These are phyloP conservation scores for Epinephelus fuscoguttatus DNA, from an alignment of 2,113 vertebrate species.

Conservation along the genomic window DNA sequence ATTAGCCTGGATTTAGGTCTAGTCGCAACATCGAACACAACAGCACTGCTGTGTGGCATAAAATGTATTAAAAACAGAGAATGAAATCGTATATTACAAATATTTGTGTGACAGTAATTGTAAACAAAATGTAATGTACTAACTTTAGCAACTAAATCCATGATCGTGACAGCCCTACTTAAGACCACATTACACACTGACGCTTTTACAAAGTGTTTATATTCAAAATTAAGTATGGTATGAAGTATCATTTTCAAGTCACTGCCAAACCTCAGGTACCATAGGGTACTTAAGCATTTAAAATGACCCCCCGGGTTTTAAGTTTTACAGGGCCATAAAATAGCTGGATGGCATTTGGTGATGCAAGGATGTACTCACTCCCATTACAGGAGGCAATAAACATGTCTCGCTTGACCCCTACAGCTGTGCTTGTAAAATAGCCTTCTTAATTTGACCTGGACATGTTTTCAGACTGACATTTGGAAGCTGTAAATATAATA, in stretches of 20 bases:
- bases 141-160: no score
- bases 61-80: no score
- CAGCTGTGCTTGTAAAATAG: not conserved
- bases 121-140: no score
- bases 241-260: not conserved
- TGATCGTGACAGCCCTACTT: no score
- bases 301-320: not conserved
- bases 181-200: not conserved
- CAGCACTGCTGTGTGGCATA: no score
- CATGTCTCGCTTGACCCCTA: not conserved
- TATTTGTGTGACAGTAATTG: no score
- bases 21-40: no score
- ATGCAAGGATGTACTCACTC: no score
- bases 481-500: no score
- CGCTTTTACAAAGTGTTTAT: not conserved
- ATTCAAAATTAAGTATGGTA: not conserved
- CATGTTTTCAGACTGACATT: not conserved
- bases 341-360: not conserved
- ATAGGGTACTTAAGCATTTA: constrained; percentile 2
- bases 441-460: not conserved
- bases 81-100: no score
- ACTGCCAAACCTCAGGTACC: not conserved
- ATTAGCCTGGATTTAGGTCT: no score
- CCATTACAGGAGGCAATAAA: not conserved
- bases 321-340: not conserved